Base-by-base conservation (phyloP, 2,888 invertebrate genomes). In the Operophtera brumata region DNA sequence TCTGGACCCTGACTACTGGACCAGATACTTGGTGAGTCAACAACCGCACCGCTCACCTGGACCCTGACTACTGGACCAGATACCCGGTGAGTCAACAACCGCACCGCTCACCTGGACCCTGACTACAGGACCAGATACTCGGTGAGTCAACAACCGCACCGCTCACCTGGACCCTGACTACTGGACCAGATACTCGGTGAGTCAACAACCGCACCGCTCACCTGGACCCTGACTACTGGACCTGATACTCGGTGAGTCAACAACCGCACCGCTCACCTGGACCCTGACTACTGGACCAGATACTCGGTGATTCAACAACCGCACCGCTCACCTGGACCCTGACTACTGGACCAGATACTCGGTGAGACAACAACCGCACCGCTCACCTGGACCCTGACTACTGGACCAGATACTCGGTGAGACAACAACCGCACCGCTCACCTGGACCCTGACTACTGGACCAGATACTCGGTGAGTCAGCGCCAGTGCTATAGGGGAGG, bases 341-440 rank as follows among this genome's bases (percentile, higher is more conserved):
- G 62, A 75, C 9, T 82, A 81, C 55, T 81, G 75, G 64, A 56
- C 66, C 0, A 65, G 66, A 28, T 87, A 75, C n/a, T n/a, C n/a
- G n/a, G n/a, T n/a, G n/a, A n/a, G n/a, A n/a, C n/a, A n/a, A n/a
- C n/a, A n/a, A n/a, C n/a, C n/a, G n/a, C n/a, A n/a, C n/a, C n/a
- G n/a, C n/a, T n/a, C 12, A 94, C 94, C 0, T 89, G 89, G 28
- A 82, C 94, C 4, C 64, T 87, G n/a, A n/a, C n/a, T n/a, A n/a
- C n/a, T n/a, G n/a, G n/a, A n/a, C n/a, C n/a, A n/a, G n/a, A n/a
- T n/a, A n/a, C n/a, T n/a, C n/a, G n/a, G n/a, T n/a, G n/a, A n/a
- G n/a, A n/a, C 20, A 75, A 78, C 59, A 81, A 80, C 84, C 91
- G 71, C 82, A 93, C 77, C 0, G 74, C 81, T 0, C 73, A 66